Base-by-base conservation (phyloP, 1,140 invertebrate genomes). In the Venturia canescens region DNA sequence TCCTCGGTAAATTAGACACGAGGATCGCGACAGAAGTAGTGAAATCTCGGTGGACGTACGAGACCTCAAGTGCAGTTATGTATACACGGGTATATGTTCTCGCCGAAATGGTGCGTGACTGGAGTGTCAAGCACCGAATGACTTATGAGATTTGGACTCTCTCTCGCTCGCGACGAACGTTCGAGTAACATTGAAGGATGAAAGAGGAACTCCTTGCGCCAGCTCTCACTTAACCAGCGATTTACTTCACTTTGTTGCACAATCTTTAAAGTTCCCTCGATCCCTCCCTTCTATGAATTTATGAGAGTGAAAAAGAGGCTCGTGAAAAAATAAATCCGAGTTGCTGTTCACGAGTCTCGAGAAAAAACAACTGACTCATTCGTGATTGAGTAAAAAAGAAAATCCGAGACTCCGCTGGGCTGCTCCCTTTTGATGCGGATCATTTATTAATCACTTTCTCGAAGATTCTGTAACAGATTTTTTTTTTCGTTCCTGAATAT, bases 81-180 rank as follows among this genome's bases (percentile, higher is more conserved):
- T 66, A 27, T 3, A 4, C 16, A 26, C 11, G 15, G 6, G 16
- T 66, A 9, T 44, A 13, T 44, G 38, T 44, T 44, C 38, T 29
- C 60, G 23, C 60, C 21, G 48, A 26, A 74, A 53, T 57, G 13
- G 71, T 74, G 48, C 71, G 71, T 74, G 71, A 74, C 48, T 57
- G 7, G 71, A 29, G 21, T 74, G 71, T 29, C 71, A 48, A 74
- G 60, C n/a, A 23, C 71, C 5, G 13, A 74, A 44, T 29, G 71
- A 74, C 29, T 74, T 74, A 57, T 72, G 70, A 50, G 38, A 72
- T 57, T 29, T 15, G 53, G 15, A 3, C 23, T 7, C 60, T 66
- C 60, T 66, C 3, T 66, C 60, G 21, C 27, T 66, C 21, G 4
- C 15, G 21, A 15, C 60, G 21, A 26, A 27, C 23, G 60, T 2